Conservation (phyloP, 35 echinoderm and acorn worm species). For the Hemicentrotus pulcherrimus region DNA sequence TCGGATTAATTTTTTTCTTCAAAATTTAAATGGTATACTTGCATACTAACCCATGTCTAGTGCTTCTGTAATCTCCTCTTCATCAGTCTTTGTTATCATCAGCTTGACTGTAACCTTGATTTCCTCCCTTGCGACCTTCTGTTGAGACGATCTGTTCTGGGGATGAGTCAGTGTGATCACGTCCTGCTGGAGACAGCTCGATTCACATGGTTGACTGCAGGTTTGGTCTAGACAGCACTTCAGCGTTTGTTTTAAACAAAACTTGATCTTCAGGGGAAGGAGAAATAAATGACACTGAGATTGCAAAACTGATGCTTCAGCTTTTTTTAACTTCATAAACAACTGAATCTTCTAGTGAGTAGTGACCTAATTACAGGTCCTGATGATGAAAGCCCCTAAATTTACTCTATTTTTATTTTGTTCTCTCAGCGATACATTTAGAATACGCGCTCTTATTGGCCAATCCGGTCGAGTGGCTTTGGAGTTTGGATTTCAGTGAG, state of each 20-base stretch:
- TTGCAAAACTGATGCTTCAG: neutral
- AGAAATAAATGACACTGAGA: neutral
- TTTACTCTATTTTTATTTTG: neutral
- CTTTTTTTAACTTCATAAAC: neutral
- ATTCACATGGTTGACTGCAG: neutral
- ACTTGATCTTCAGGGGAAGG: neutral
- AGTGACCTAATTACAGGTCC: neutral
- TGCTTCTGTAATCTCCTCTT: conserved; percentile 67
- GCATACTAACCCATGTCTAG: conserved; percentile 67
- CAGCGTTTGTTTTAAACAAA: neutral
- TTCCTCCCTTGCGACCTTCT: conserved; percentile 57
- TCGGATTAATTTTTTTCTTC: neutral
- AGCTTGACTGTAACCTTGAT: conserved; percentile 87
- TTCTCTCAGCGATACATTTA: neutral
- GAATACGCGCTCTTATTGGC: too few species aligned
- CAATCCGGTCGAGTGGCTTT: too few species aligned
- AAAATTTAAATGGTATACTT: neutral
- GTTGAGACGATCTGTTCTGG: neutral
- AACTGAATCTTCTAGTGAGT: neutral
- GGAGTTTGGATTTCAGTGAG: too few species aligned
- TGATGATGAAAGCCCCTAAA: neutral
- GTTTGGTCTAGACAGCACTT: neutral
- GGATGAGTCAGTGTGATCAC: conserved; percentile 2
- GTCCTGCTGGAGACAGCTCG: neutral
- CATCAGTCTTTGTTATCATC: conserved; percentile 81